A percentile compares a stretch with the other conserved stretches of the same genome.
These are phyloP conservation scores for Artemisiospiza belli DNA, from an alignment of 2,113 vertebrate genomes.

Conservation along the genomic window DNA sequence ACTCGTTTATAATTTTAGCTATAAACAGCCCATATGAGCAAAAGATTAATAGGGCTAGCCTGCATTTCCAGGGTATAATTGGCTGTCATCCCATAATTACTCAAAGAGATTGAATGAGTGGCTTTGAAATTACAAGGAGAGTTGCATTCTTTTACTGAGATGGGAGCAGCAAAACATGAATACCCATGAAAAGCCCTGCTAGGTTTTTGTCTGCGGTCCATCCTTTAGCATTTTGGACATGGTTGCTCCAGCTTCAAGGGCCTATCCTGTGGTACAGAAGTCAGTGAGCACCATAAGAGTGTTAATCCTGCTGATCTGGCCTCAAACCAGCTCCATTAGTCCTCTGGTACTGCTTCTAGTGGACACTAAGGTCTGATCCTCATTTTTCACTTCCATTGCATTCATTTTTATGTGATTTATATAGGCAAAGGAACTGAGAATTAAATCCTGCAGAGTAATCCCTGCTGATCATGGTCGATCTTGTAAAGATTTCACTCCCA, in stretches of 20 bases:
- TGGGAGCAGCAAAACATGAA: background rate
- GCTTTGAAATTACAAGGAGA: constrained; percentile 57
- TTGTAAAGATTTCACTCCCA: constrained; percentile 27
- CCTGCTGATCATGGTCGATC: background rate
- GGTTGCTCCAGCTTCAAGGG: background rate
- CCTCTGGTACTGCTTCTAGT: background rate
- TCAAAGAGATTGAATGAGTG: constrained; percentile 17
- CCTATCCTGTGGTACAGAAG: background rate
- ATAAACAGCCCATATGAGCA: background rate
- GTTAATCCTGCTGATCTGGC: background rate
- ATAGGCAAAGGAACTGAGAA: constrained; percentile 5
- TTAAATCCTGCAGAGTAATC: constrained; percentile 17
- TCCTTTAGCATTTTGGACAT: background rate
- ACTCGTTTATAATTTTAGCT: constrained; percentile 26
- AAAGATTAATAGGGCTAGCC: constrained; percentile 60
- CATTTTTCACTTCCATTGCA: background rate
- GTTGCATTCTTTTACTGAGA: constrained; percentile 36
- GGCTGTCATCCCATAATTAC: constrained; percentile 45
- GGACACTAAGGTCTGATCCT: background rate
- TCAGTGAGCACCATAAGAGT: background rate
- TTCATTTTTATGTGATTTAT: background rate
- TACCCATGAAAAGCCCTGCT: background rate
- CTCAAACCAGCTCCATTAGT: background rate
- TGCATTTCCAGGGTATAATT: constrained; percentile 49
- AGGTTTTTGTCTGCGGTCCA: background rate